phyloP scores from a whole-genome alignment of 2,113 vertebrate species.

The Macquaria australasica region DNA sequence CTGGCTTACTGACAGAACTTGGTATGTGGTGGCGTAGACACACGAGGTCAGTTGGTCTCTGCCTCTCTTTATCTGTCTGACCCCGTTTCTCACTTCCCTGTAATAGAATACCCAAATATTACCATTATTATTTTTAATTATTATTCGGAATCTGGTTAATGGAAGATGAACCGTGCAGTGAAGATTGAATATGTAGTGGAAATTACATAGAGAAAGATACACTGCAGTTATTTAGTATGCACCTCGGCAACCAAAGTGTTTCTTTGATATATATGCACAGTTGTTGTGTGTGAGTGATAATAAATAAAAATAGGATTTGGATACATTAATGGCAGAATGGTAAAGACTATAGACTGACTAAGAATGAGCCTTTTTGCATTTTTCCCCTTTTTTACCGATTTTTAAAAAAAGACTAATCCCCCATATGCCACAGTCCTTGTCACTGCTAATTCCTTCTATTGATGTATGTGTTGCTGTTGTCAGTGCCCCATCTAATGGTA shows the following conservation, averaged over 20 bases:
- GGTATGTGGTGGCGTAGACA: constrained; percentile 4
- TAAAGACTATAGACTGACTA: neutral
- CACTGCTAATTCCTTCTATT: neutral
- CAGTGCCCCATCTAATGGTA: neutral
- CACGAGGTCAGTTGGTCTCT: constrained; percentile 18
- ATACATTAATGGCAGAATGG: neutral
- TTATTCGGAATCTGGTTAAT: neutral
- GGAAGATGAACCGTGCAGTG: too few relatives aligned
- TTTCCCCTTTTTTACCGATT: neutral
- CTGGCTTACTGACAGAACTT: constrained; percentile 49
- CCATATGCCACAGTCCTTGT: neutral
- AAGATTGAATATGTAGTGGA: neutral
- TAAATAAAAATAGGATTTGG: neutral
- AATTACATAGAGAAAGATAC: neutral
- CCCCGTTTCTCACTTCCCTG: constrained; percentile 3
- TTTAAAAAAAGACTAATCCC: neutral
- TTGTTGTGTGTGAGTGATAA: too few relatives aligned
- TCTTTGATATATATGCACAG: neutral
- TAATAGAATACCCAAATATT: neutral
- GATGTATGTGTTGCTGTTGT: neutral
- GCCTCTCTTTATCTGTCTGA: constrained; percentile 7
- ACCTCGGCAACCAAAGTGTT: neutral
- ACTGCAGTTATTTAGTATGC: neutral
- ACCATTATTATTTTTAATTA: neutral
- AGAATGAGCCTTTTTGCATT: too few relatives aligned